Conservation (phyloP, 2,797 vertebrate genomes). For the Podarcis lilfordi region DNA sequence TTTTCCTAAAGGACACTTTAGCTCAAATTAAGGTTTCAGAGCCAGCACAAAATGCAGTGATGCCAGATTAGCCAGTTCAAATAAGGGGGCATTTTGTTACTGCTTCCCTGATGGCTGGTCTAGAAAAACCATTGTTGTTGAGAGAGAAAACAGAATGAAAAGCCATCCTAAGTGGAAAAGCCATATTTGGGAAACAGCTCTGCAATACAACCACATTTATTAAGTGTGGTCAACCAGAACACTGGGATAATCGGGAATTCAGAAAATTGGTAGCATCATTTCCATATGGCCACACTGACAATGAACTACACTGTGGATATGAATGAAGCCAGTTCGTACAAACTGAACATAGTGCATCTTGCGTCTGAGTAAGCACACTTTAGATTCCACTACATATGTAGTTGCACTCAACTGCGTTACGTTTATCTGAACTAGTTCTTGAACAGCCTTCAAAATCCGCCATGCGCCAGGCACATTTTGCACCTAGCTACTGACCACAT, state of each 20-base stretch:
- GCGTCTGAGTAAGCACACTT: background rate
- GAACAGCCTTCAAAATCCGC: too few species aligned
- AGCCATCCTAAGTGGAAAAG: background rate
- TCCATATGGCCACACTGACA: background rate
- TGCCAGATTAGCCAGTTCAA: background rate
- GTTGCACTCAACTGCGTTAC: background rate
- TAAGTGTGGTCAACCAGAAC: slow-evolving; percentile 4
- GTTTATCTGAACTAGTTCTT: background rate
- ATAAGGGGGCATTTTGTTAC: background rate
- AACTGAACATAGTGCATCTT: background rate
- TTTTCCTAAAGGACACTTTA: background rate
- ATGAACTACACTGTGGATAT: background rate
- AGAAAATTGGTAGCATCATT: background rate
- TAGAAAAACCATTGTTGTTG: background rate
- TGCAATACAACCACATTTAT: slow-evolving; percentile 3
- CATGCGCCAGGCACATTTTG: too few species aligned
- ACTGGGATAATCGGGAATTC: slow-evolving; percentile 12
- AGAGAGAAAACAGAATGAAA: too few species aligned
- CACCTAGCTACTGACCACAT: too few species aligned
- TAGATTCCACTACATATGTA: background rate
- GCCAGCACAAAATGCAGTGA: too few species aligned
- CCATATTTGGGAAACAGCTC: background rate
- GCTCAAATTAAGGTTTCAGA: background rate
- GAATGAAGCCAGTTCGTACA: background rate
- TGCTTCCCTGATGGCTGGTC: background rate